Conservation (phyloP, 2,797 vertebrate genomes). For the Chaunax sp. region DNA sequence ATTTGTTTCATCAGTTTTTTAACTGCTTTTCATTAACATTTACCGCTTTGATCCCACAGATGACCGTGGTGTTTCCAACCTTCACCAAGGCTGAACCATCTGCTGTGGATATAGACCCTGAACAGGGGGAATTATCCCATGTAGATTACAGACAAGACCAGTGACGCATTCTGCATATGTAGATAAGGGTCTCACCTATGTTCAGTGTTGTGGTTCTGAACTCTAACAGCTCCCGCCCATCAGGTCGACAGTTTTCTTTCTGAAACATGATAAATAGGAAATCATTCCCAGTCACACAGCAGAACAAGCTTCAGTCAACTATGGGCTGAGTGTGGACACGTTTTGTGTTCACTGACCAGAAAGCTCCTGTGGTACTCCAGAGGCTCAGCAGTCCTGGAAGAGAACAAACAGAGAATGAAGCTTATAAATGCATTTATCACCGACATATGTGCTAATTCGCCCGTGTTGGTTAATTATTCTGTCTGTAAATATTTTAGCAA, state of each 20-base stretch:
- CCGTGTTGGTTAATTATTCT: not conserved
- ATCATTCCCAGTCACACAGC: not conserved
- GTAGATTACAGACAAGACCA: not conserved
- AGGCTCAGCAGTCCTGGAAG: conserved; percentile 91
- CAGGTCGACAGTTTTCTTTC: conserved; percentile 97
- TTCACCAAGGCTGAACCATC: conserved; percentile 97
- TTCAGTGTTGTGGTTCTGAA: conserved; percentile 96
- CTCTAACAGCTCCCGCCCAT: conserved; percentile 93
- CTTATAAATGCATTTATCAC: too few relatives aligned
- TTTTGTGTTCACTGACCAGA: conserved; percentile 83
- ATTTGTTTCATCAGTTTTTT: not conserved
- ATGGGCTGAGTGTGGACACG: not conserved
- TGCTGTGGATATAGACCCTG: conserved; percentile 95
- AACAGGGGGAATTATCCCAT: not conserved
- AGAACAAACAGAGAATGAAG: not conserved
- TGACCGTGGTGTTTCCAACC: conserved; percentile 94
- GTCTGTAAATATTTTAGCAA: too few relatives aligned
- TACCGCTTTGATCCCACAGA: conserved; percentile 96
- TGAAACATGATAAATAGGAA: conserved; percentile 51
- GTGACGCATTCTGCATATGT: too few relatives aligned
- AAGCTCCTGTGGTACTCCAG: conserved; percentile 96
- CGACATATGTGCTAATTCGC: not conserved
- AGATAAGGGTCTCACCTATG: conserved; percentile 83
- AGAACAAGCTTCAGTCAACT: not conserved
- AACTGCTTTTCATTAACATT: not conserved